These are phyloP conservation scores for Parazoanthus swiftii DNA, from an alignment of 92 coral and sea anemone species.

Conservation along the genomic window DNA sequence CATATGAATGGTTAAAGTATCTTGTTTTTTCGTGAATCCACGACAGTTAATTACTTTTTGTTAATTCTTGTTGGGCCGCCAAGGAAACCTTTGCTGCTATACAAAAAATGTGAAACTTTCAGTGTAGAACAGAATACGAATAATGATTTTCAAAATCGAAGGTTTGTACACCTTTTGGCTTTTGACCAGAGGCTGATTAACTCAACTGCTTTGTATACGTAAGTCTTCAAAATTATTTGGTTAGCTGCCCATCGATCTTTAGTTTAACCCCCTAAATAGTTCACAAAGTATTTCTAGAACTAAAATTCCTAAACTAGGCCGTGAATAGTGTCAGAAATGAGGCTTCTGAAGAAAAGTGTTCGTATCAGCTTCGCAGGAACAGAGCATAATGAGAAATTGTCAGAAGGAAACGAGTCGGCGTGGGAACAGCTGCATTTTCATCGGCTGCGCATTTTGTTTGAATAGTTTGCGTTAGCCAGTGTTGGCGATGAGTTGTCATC, in stretches of 20 bases:
- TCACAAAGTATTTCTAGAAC: not conserved
- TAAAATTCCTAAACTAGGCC: not conserved
- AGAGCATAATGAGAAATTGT: not conserved
- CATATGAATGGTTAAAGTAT: conserved; percentile 16
- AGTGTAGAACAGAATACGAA: not conserved
- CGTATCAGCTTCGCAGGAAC: not conserved
- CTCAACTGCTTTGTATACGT: not conserved
- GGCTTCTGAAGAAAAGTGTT: not conserved
- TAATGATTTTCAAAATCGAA: not conserved
- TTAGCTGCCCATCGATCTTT: not conserved
- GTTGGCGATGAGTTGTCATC: not conserved
- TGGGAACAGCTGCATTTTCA: conserved; percentile 12
- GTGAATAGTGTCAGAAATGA: not conserved
- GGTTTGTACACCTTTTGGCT: not conserved
- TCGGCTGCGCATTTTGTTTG: conserved; percentile 27
- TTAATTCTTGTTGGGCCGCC: not conserved
- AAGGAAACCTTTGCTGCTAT: not conserved
- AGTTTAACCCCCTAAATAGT: not conserved
- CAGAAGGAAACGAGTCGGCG: conserved; percentile 1
- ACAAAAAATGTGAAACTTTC: not conserved
- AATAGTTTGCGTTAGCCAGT: not conserved
- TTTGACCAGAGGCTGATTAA: not conserved
- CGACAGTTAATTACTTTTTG: not conserved
- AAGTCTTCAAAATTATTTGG: not conserved
- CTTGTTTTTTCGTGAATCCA: conserved; percentile 17